Percentiles rank a stretch among this genome's conserved stretches.
Conservation (phyloP, 92 coral and sea anemone genomes). For the Ricordea florida region DNA sequence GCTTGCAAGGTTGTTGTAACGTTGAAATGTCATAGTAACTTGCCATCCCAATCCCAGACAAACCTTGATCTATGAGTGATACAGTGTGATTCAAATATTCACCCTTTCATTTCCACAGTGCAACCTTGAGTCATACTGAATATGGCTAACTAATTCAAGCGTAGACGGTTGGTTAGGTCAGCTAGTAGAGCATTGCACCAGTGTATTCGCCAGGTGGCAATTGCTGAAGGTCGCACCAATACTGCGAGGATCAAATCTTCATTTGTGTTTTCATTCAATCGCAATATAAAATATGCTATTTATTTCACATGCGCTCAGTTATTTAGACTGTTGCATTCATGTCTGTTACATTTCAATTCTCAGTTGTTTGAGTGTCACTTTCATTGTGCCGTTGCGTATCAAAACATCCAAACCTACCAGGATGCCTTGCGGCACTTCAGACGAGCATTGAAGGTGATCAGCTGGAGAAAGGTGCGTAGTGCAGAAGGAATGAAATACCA, state of each 20-base stretch:
- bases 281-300: too few species aligned
- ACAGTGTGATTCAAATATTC: not conserved
- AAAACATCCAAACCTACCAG: constrained; percentile 25
- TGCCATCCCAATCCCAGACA: too few species aligned
- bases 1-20: too few species aligned
- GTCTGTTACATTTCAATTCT: not conserved
- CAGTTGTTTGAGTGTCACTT: constrained; percentile 71
- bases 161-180: not conserved
- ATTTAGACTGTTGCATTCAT: not conserved
- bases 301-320: not conserved
- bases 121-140: too few species aligned
- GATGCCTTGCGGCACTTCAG: constrained; percentile 47
- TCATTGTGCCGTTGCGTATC: constrained; percentile 67
- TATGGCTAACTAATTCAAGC: too few species aligned
- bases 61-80: not conserved
- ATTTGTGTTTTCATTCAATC: too few species aligned
- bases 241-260: too few species aligned
- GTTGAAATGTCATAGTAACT: too few species aligned
- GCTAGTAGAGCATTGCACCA: not conserved
- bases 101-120: too few species aligned
- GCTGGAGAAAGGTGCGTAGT: constrained; percentile 63
- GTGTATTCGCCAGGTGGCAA: too few species aligned
- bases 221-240: too few species aligned
- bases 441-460: constrained; percentile 55
- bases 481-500: too few species aligned